phyloP scores from a whole-genome alignment of 2,113 vertebrate species.

The Nicator chloris region DNA sequence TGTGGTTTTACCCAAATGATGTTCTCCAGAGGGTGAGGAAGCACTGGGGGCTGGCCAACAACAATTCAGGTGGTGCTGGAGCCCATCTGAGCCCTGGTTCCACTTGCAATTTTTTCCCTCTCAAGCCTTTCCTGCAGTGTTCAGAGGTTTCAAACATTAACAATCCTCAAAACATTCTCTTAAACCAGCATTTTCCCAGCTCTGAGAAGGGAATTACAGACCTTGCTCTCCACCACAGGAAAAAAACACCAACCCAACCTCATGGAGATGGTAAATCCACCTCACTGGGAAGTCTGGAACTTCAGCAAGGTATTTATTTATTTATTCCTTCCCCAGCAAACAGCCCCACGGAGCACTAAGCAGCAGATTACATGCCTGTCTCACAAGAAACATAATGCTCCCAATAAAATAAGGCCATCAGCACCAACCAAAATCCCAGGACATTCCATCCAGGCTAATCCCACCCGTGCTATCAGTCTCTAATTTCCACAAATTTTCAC shows the following conservation, averaged over 20 bases:
- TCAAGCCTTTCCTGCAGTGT: background rate
- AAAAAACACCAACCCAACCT: background rate
- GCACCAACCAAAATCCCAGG: background rate
- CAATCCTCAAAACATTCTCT: accelerated
- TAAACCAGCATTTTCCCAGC: background rate
- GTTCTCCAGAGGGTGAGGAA: background rate
- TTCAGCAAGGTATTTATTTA: background rate
- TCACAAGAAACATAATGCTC: background rate
- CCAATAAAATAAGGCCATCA: background rate
- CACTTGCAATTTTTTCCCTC: background rate
- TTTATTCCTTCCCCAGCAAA: background rate
- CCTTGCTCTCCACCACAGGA: background rate
- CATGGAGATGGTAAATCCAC: background rate
- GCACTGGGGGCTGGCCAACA: background rate
- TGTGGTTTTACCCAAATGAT: background rate
- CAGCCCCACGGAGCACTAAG: background rate
- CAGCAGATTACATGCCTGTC: background rate
- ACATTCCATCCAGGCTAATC: background rate
- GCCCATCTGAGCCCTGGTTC: background rate
- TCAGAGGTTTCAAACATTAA: background rate
- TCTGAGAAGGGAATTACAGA: background rate
- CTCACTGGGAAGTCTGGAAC: background rate
- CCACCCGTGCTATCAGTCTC: background rate
- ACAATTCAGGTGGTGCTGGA: background rate
- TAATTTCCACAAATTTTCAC: background rate